A percentile compares a stretch with the other conserved stretches of the same genome.
Evolutionary conservation across 2,888 invertebrate species (phyloP).

Genomic region (Ormyrus rosae): DNA sequence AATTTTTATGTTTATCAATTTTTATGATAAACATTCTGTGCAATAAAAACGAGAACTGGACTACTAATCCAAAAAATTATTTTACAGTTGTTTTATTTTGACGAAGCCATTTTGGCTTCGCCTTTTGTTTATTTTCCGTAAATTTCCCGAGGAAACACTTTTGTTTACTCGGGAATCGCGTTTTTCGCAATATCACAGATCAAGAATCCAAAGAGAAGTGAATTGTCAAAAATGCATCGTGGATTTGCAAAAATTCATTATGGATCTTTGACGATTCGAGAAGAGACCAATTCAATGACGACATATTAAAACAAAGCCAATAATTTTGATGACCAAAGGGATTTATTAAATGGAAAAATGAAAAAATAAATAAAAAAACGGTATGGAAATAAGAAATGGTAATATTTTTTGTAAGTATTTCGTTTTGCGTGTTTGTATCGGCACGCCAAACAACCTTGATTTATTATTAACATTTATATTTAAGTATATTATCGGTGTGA

Average conservation of each 20-base stretch:
- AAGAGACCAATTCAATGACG: conserved; percentile 17
- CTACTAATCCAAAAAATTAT: not conserved
- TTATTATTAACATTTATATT: conserved; percentile 51
- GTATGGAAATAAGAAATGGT: conserved; percentile 40
- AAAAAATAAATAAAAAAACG: conserved; percentile 2
- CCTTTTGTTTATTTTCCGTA: conserved; percentile 14
- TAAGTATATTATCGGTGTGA: conserved; percentile 44
- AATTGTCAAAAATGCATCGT: conserved; percentile 46
- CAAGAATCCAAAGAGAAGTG: conserved; percentile 26
- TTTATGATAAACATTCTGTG: not conserved
- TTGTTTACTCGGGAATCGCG: conserved; percentile 45
- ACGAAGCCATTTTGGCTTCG: conserved; percentile 9
- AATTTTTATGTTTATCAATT: conserved; percentile 8
- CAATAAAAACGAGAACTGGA: not conserved
- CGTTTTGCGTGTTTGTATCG: conserved; percentile 78
- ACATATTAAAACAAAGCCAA: conserved; percentile 13
- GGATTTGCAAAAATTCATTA: conserved; percentile 40
- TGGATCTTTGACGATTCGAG: conserved; percentile 36
- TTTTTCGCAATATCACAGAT: conserved; percentile 22
- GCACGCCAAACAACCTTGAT: conserved; percentile 73
- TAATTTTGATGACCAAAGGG: conserved; percentile 5
- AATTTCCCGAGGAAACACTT: conserved; percentile 23
- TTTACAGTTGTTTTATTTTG: conserved; percentile 15
- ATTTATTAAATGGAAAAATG: conserved; percentile 2
- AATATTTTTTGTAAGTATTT: conserved; percentile 76